phyloP scores from a whole-genome alignment of 92 coral and sea anemone genomes.

The Galaxea fascicularis region DNA sequence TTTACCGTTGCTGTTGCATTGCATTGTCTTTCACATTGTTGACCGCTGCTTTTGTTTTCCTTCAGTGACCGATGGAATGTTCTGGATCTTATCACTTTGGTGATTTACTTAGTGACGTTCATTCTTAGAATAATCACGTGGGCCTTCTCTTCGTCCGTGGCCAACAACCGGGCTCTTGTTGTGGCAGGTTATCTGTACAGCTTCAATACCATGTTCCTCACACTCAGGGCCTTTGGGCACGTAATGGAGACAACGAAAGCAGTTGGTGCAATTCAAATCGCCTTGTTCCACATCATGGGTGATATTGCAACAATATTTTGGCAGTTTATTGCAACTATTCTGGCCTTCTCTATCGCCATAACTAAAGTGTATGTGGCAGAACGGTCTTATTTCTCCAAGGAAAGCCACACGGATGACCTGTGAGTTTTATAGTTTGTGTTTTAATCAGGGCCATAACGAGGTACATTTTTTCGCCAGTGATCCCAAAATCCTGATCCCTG shows the following conservation, averaged over 20 bases:
- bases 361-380: conserved; percentile 72
- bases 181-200: conserved; percentile 69
- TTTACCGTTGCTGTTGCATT: no score
- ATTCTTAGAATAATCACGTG: conserved; percentile 53
- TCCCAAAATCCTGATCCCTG: no score
- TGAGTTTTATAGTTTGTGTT: not conserved
- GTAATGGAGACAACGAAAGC: conserved; percentile 55
- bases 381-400: conserved; percentile 25
- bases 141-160: conserved; percentile 20
- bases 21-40: no score
- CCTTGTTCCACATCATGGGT: conserved; percentile 61
- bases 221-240: conserved; percentile 78
- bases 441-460: no score
- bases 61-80: conserved; percentile 75
- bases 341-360: conserved; percentile 80
- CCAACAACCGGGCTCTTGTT: conserved; percentile 54
- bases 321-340: conserved; percentile 66
- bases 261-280: conserved; percentile 71
- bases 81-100: conserved; percentile 53
- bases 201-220: conserved; percentile 70
- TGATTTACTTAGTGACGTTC: conserved; percentile 52
- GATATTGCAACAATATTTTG: conserved; percentile 55
- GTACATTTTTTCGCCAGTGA: no score
- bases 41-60: not conserved
- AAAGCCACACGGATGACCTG: not conserved